Base-by-base conservation (phyloP, 2,888 invertebrate genomes). In the Allygus modestus region DNA sequence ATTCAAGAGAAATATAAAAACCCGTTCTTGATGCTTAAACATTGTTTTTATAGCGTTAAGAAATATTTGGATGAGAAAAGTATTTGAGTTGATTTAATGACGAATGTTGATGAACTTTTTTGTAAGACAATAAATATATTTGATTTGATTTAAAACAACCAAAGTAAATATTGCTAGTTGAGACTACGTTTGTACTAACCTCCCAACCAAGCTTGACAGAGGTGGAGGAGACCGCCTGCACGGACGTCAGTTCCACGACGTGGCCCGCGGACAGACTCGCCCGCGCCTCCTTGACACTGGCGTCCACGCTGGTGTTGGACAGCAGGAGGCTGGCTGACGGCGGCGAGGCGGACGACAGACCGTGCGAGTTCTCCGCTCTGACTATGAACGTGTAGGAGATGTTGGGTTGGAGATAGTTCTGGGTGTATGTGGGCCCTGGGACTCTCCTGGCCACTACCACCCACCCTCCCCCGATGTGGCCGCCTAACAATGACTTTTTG, bases 131-230 rank as follows among this genome's bases (percentile, higher is more conserved):
- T n/a, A n/a, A n/a, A n/a, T n/a, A n/a, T n/a, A n/a, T n/a, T n/a
- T n/a, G n/a, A n/a, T n/a, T n/a, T n/a, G n/a, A n/a, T n/a, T n/a
- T n/a, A n/a, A n/a, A n/a, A n/a, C n/a, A n/a, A n/a, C n/a, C n/a
- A n/a, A n/a, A n/a, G n/a, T n/a, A n/a, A n/a, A n/a, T n/a, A n/a
- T n/a, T n/a, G n/a, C n/a, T n/a, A n/a, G n/a, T n/a, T 37, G 37
- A 37, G 9, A 37, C 37, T 4, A 37, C 37, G 37, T 54, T 5
- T 88, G 31, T 7, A 51, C 90, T 89, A 90, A 96, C 95, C 93
- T 96, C 95, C 98, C 98, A 98, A 89, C 95, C 94, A 86, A 98
- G 92, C 90, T 96, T 96, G 89, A 98, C 95, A 69, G 96, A 95
- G 86, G 95, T 97, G 0, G 97, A 95, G 88, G 96, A 95, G 86